Base-by-base conservation (phyloP, 1,140 invertebrate genomes). In the Leptinotarsa texana region DNA sequence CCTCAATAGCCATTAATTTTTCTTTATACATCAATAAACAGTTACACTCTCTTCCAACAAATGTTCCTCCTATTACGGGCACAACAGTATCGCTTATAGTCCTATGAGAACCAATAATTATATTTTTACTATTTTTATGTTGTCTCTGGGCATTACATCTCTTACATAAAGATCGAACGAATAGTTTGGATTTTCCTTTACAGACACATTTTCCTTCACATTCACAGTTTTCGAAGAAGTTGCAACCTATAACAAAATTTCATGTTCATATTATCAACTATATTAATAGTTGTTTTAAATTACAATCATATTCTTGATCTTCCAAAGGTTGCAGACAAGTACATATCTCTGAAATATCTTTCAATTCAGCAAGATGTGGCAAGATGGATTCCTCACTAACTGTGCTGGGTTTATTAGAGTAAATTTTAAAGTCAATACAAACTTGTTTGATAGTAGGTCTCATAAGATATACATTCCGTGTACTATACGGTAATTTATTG, bases 41-140 rank as follows among this genome's bases (percentile, higher is more conserved):
- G 2, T 80, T 68, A 63, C 79, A 80, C 33, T 65, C 57, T 74
- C 72, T 75, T 49, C 22, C 68, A 27, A 47, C 13, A 33, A 74
- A 18, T 15, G 75, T 75, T 49, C 75, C 73, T 24, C 72, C 72
- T 70, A 80, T 78, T 62, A 80, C 74, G 1, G 79, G 77, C 18
- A 78, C 22, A 42, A 72, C 47, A 15, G 17, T 47, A n/a, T 62
- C 21, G 8, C 48, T 24, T 5, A 48, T 18, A 13, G 21, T n/a
- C 11, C 33, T 42, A 3, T 24, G 17, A 13, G 21, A 21, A 17
- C 71, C 71, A 18, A 48, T 33, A 17, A 73, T 65, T 13, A 62
- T 65, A 22, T 65, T 76, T 63, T 51, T 67, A n/a, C 18, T 57
- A 69, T 49, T 49, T 63, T 70, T 76, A 24, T 21, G 27, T 3